These are phyloP conservation scores for Cuniculus paca DNA, from an alignment of 2,797 vertebrate species.

Conservation along the genomic window DNA sequence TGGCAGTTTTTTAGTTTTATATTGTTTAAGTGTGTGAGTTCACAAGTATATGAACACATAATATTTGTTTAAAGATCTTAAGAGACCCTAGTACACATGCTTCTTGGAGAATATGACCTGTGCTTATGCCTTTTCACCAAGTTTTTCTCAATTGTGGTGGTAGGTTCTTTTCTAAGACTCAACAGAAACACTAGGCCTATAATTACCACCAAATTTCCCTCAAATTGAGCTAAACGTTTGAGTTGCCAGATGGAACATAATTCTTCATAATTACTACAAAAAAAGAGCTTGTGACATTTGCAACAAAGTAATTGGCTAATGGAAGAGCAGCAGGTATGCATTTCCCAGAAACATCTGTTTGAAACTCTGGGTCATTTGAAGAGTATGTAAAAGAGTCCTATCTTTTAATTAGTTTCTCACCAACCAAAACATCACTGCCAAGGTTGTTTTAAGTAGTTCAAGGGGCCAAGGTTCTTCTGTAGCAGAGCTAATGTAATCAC, in stretches of 20 bases:
- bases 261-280: constrained; percentile 83
- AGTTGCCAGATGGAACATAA: constrained; percentile 76
- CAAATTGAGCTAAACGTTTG: constrained; percentile 72
- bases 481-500: neutral
- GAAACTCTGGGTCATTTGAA: constrained; percentile 71
- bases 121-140: constrained; percentile 40
- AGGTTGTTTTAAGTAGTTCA: constrained; percentile 15
- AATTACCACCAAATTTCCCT: constrained; percentile 82
- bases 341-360: constrained; percentile 77
- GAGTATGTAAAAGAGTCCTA: constrained; percentile 55
- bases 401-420: constrained; percentile 80
- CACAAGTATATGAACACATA: accelerated
- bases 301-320: constrained; percentile 74
- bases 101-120: neutral
- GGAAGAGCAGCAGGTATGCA: constrained; percentile 69
- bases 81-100: neutral
- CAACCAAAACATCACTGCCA: constrained; percentile 57
- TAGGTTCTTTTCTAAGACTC: constrained; percentile 65
- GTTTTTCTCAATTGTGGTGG: constrained; percentile 41
- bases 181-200: constrained; percentile 76
- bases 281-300: constrained; percentile 66
- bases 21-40: neutral
- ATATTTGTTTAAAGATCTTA: neutral
- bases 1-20: neutral
- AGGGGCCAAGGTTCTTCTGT: constrained; percentile 53